These are phyloP conservation scores for Varecia variegata DNA, from an alignment of 2,797 vertebrate genomes.

Conservation along the genomic window DNA sequence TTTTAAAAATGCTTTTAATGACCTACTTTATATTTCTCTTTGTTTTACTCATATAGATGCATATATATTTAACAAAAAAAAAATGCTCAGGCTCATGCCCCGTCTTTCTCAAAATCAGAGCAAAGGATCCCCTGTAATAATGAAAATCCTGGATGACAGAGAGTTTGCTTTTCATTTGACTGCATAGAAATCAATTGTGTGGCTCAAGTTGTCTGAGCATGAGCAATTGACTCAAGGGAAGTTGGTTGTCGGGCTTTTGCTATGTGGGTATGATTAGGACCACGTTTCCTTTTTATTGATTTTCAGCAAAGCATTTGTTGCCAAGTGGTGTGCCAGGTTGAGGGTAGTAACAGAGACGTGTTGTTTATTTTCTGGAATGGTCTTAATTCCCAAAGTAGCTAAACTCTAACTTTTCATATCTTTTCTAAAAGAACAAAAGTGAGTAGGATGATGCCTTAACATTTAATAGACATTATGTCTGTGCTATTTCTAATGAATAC, in stretches of 20 bases:
- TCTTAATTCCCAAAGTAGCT: slow-evolving; percentile 16
- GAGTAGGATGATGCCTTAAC: background rate
- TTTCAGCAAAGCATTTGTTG: slow-evolving; percentile 44
- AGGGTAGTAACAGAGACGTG: slow-evolving; percentile 1
- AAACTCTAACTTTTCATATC: slow-evolving; percentile 33
- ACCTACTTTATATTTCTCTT: slow-evolving; percentile 2
- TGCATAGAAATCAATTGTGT: background rate
- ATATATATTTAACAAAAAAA: background rate
- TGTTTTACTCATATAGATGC: background rate
- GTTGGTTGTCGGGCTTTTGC: background rate
- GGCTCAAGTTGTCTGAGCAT: background rate
- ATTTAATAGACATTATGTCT: background rate
- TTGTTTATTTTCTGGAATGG: slow-evolving; percentile 34
- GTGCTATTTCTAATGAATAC: background rate
- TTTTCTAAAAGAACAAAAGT: slow-evolving; percentile 13
- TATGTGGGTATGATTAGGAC: background rate
- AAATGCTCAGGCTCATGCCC: background rate
- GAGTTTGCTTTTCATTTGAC: slow-evolving; percentile 6
- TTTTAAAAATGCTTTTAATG: background rate
- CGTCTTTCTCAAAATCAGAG: slow-evolving; percentile 39
- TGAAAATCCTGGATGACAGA: background rate
- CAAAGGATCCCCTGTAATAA: background rate
- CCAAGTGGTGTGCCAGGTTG: background rate
- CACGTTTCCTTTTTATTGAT: slow-evolving; percentile 16
- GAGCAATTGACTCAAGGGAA: slow-evolving; percentile 1